Conservation (phyloP, 1,140 invertebrate genomes). For the Pachyrhynchus sulphureomaculatus region DNA sequence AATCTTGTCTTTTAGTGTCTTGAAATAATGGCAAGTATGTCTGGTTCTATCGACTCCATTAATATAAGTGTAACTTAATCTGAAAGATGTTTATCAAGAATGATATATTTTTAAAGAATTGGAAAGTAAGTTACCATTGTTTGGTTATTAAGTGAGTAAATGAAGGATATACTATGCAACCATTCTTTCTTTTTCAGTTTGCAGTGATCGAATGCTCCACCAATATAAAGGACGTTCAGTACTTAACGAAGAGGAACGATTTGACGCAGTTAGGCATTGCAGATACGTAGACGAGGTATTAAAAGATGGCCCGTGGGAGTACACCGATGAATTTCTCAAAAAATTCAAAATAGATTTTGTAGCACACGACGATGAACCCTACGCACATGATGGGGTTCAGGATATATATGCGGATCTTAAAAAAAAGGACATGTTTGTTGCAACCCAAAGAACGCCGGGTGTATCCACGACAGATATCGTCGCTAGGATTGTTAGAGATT, state of each 20-base stretch:
- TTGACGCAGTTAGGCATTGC: constrained; percentile 97
- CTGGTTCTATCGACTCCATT: no score
- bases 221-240: constrained; percentile 94
- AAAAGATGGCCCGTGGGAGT: constrained; percentile 90
- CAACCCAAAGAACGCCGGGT: constrained; percentile 92
- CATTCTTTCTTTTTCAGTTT: constrained; percentile 67
- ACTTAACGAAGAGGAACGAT: constrained; percentile 93
- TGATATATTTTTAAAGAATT: no score
- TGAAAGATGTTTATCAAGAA: no score
- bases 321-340: constrained; percentile 86
- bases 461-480: constrained; percentile 98
- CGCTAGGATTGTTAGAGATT: constrained; percentile 98
- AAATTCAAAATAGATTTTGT: constrained; percentile 99
- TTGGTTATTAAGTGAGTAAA: no score
- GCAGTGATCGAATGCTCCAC: constrained; percentile 86
- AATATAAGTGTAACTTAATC: no score
- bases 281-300: constrained; percentile 98
- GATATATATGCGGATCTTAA: constrained; percentile 93
- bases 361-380: constrained; percentile 98
- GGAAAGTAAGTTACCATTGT: no score
- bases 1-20: no score
- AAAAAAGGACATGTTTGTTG: constrained; percentile 94
- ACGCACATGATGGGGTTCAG: constrained; percentile 70
- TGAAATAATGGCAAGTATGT: no score
- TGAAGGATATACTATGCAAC: no score